Base-by-base conservation (phyloP, 2,797 vertebrate genomes). In the Cynopterus sphinx region DNA sequence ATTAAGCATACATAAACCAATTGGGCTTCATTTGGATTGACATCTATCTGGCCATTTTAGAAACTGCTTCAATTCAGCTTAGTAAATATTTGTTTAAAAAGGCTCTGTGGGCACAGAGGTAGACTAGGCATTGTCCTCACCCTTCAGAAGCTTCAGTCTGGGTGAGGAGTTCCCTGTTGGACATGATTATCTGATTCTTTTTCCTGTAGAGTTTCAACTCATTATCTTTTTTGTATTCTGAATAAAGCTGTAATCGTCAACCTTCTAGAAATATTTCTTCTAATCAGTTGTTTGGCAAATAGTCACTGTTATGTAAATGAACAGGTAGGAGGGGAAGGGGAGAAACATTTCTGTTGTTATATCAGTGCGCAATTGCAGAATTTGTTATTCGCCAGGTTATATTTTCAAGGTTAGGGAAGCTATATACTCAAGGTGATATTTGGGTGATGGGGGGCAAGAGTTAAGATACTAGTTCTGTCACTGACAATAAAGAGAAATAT, bases 211-310 rank as follows among this genome's bases (percentile, higher is more conserved):
- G n/a, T 93, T 89, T 75, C 21, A 90, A 84, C 43, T 55, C 53
- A 55, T 55, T 55, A 55, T 22, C 41, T 46, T 87, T 77, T 77
- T 88, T 43, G 19, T 79, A 28, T 93, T 70, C 28, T 57, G 46
- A 36, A 89, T 92, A 89, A 67, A n/a, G 92, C 59, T 49, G 6
- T 85, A 81, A 53, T 53, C 28, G 11, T 61, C 46, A 71, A 4
- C 7, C 15, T 87, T 78, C 78, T 87, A 79, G 87, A 92, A 88
- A 36, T 36, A 78, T 36, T 55, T 21, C 51, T 81, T 96, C 95
- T 84, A 21, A 95, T 91, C 94, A n/a, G 68, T 86, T 74, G 12
- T 31, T 86, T 94, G 78, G 90, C 31, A 88, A 79, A 8, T 22
- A 83, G 57, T 91, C 31, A 59, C 73, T 73, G 4, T 74, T 70